A percentile compares a stretch with the other conserved stretches of the same genome.
phyloP scores from a whole-genome alignment of 2,797 vertebrate genomes.

The Podarcis lilfordi region DNA sequence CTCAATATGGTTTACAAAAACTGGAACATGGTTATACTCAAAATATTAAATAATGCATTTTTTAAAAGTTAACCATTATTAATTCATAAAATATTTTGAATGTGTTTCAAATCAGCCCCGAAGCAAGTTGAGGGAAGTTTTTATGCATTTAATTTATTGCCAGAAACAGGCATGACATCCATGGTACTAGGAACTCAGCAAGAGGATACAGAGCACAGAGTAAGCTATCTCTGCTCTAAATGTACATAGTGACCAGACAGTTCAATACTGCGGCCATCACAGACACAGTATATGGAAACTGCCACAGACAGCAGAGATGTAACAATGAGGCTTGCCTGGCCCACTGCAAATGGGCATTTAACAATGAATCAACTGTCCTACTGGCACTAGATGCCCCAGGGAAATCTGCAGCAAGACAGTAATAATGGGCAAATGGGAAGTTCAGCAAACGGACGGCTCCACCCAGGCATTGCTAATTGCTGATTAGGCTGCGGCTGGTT shows the following conservation, averaged over 20 bases:
- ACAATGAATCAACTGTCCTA: constrained; percentile 67
- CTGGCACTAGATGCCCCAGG: constrained; percentile 46
- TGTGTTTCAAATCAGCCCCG: constrained; percentile 7
- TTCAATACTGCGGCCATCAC: constrained; percentile 42
- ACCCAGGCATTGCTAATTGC: constrained; percentile 46
- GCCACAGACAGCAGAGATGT: constrained; percentile 38
- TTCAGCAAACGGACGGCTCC: constrained; percentile 55
- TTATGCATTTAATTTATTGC: constrained; percentile 16
- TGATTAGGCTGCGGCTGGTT: constrained; percentile 52
- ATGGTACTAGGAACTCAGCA: not conserved
- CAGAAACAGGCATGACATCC: constrained; percentile 32
- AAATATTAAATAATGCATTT: not conserved
- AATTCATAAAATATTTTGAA: not conserved
- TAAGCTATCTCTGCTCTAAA: constrained; percentile 13
- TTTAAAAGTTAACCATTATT: not conserved
- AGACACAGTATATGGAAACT: constrained; percentile 64
- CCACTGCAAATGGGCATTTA: constrained; percentile 64
- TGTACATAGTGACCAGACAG: constrained; percentile 31
- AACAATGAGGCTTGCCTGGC: constrained; percentile 61
- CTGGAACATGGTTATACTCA: not conserved
- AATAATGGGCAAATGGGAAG: constrained; percentile 59
- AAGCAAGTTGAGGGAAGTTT: not conserved
- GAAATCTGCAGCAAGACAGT: constrained; percentile 46
- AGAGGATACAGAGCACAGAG: constrained; percentile 16
- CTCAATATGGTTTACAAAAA: not conserved